These are phyloP conservation scores for Hemicordylus capensis DNA, from an alignment of 2,113 vertebrate species.

Conservation along the genomic window DNA sequence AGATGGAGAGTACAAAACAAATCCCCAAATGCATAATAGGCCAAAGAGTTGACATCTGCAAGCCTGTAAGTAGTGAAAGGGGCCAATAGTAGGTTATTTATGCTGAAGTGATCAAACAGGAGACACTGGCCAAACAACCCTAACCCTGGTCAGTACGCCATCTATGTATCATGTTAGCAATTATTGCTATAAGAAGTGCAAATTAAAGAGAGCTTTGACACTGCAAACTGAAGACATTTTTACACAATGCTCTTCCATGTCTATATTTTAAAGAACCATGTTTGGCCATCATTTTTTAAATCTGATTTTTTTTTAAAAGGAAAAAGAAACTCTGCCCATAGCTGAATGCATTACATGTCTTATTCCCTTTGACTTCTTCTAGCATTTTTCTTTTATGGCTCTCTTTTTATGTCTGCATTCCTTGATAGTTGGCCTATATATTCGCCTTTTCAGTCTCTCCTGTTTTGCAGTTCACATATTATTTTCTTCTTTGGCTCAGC, in stretches of 20 bases:
- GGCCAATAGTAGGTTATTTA: too few relatives aligned
- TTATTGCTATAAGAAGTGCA: too few relatives aligned
- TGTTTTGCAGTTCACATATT: background rate
- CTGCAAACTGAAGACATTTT: background rate
- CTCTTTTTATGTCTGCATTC: background rate
- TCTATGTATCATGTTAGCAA: too few relatives aligned
- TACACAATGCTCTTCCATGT: background rate
- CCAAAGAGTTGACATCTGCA: too few relatives aligned
- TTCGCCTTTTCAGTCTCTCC: constrained; percentile 13
- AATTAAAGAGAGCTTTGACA: too few relatives aligned
- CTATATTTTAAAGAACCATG: background rate
- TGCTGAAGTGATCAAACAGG: too few relatives aligned
- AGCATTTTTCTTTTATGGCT: background rate
- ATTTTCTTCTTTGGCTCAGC: constrained; percentile 3
- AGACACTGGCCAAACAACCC: too few relatives aligned
- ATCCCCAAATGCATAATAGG: too few relatives aligned
- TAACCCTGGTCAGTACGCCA: too few relatives aligned
- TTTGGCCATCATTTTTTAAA: background rate
- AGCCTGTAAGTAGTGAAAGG: too few relatives aligned
- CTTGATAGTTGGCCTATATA: background rate
- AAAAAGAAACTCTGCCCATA: background rate
- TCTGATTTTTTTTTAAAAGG: background rate
- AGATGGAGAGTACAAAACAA: too few relatives aligned
- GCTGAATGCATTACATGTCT: background rate
- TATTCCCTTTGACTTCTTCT: background rate